Evolutionary conservation across 2,888 invertebrate genomes (phyloP).

Genomic region (Campopleginae sp.): DNA sequence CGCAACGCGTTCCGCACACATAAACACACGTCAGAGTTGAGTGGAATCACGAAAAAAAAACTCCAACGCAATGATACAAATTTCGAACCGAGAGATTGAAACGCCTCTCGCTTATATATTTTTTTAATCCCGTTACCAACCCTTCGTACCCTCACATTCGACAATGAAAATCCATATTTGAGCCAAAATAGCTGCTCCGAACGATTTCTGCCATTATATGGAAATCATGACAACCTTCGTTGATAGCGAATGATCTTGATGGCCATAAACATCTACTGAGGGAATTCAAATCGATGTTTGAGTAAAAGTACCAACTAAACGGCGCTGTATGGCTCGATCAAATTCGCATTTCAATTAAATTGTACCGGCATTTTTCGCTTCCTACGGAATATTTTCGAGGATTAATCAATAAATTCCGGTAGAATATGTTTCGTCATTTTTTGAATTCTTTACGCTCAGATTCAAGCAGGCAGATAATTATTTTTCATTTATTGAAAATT

Average conservation of each 20-base stretch:
- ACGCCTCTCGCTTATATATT: constrained; percentile 11
- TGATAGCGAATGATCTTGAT: too few species aligned
- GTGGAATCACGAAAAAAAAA: constrained; percentile 69
- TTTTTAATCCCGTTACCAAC: background rate
- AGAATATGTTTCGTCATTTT: background rate
- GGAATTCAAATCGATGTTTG: too few species aligned
- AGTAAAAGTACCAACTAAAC: too few species aligned
- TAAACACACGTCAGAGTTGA: constrained; percentile 28
- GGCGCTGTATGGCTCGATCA: background rate
- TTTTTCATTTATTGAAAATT: constrained; percentile 1
- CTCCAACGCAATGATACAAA: constrained; percentile 8
- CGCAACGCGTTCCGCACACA: constrained; percentile 64
- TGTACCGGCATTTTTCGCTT: background rate
- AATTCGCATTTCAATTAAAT: background rate
- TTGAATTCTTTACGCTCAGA: background rate
- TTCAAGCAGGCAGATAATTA: background rate
- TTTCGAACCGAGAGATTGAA: constrained; percentile 38
- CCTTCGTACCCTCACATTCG: background rate
- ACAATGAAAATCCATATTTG: background rate
- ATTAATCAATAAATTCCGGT: background rate
- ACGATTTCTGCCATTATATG: background rate
- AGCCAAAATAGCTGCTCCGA: background rate
- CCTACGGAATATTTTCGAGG: background rate
- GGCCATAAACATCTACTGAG: too few species aligned
- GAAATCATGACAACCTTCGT: background rate